Base-by-base conservation (phyloP, 35 echinoderm and acorn worm genomes). In the Antedon bifida region DNA sequence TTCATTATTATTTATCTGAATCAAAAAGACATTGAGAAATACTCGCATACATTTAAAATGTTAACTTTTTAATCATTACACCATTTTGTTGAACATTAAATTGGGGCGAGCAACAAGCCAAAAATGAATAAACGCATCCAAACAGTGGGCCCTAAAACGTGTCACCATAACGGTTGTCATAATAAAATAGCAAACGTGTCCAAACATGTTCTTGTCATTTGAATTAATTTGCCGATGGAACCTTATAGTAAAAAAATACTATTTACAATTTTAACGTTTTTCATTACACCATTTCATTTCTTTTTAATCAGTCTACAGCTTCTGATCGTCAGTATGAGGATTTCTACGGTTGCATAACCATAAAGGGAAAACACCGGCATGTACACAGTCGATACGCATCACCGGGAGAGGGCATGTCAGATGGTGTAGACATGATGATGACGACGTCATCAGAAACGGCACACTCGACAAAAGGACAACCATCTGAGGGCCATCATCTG, bases 321-420 rank as follows among this genome's bases (percentile, higher is more conserved):
- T 82, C 87, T 10, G 87, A 88, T 31, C 76, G 82, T 80, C 79
- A 81, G 31, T 81, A 88, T 74, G 31, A 82, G 0, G 80, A 82
- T 38, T 88, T 88, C 81, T 88, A 88, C 34, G 80, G 87, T 23
- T 76, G 77, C 74, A 5, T 35, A 17, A 76, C 82, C 28, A 82
- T 83, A 0, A 76, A 31, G 23, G 85, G 79, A 7, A 88, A 88
- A 31, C 87, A 88, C 36, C 55, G 87, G 30, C 79, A 88, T 35
- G 87, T 88, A 26, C 64, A 39, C 31, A 88, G 87, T 34, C 79
- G 80, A 1, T 88, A 88, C 36, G 87, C 87, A 30, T 83, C 34
- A 14, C 78, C 78, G 26, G 51, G 26, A 16, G 51, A 64, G 51
- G 26, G 23, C 51, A 19, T 23, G 51, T 26, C 9, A 64, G 10